A percentile compares a stretch with the other conserved stretches of the same genome.
phyloP scores from a whole-genome alignment of 2,113 vertebrate species.

The Herpetotheres cachinnans region DNA sequence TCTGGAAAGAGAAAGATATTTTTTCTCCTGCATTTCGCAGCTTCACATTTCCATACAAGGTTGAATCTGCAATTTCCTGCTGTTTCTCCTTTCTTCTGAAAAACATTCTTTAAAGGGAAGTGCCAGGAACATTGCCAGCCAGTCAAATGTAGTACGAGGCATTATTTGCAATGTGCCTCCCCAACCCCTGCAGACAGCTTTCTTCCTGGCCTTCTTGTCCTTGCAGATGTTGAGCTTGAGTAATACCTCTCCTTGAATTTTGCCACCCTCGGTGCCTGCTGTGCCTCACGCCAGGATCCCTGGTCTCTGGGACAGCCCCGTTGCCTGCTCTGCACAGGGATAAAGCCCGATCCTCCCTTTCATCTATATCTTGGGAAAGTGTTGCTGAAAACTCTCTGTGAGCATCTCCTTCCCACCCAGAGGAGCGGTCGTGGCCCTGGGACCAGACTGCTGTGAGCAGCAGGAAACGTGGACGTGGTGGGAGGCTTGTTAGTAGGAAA shows the following conservation, averaged over 20 bases:
- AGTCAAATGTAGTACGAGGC: not conserved
- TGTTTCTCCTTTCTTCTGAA: constrained; percentile 7
- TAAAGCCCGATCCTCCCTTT: not conserved
- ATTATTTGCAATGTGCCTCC: not conserved
- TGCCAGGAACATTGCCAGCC: not conserved
- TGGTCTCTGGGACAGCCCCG: not conserved
- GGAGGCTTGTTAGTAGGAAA: constrained; percentile 1
- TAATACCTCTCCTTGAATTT: not conserved
- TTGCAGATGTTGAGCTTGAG: not conserved
- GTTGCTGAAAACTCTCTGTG: not conserved
- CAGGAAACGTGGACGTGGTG: not conserved
- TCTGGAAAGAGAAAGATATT: not conserved
- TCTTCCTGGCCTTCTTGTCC: not conserved
- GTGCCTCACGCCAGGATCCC: not conserved
- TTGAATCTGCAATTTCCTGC: constrained; percentile 8
- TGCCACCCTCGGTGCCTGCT: not conserved
- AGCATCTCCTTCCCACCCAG: not conserved
- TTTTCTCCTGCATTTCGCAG: not conserved
- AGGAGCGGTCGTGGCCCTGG: fast-evolving
- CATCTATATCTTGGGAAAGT: not conserved
- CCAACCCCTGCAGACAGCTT: not conserved
- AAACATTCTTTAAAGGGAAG: not conserved
- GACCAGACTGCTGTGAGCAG: not conserved
- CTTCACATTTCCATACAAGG: not conserved
- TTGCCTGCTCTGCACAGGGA: not conserved